A percentile compares a stretch with the other conserved stretches of the same genome.
These are phyloP conservation scores for Grammomys surdaster DNA, from an alignment of 2,113 vertebrate genomes.

Conservation along the genomic window DNA sequence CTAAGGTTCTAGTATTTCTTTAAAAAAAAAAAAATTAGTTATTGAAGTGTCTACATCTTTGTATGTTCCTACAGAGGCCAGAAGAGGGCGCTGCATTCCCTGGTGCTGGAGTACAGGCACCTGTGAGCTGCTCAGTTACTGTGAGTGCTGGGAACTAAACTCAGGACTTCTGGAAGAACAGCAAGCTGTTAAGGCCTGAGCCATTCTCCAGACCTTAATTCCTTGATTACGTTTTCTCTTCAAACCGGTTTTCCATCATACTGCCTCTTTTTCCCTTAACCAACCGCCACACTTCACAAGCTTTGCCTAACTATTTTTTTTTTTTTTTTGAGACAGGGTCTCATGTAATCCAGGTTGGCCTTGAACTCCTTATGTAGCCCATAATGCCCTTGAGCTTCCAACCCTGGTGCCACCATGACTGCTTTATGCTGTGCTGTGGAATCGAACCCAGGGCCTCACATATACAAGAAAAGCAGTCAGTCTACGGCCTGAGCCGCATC, in stretches of 20 bases:
- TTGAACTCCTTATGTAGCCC: not conserved
- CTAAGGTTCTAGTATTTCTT: not conserved
- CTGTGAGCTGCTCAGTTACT: not conserved
- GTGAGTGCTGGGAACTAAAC: not conserved
- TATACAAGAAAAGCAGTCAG: not conserved
- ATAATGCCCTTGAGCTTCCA: not conserved
- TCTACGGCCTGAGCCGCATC: not conserved
- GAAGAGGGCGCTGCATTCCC: not conserved
- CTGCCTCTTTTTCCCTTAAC: not conserved
- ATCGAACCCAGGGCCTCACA: not conserved
- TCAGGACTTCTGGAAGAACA: not conserved
- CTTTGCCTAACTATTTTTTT: not conserved
- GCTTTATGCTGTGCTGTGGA: not conserved
- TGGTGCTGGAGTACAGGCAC: not conserved
- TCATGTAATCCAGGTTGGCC: not conserved
- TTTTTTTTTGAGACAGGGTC: not conserved
- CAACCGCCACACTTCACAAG: not conserved
- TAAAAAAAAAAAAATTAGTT: not conserved
- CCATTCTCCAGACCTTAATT: not conserved
- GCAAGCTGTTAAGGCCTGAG: not conserved
- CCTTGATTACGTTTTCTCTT: not conserved
- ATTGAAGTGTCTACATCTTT: not conserved
- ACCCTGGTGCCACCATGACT: not conserved
- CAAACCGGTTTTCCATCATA: not conserved
- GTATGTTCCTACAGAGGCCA: not conserved